A percentile compares a stretch with the other conserved stretches of the same genome.
Conservation (phyloP, 2,113 vertebrate genomes). For the Vulpes vulpes region DNA sequence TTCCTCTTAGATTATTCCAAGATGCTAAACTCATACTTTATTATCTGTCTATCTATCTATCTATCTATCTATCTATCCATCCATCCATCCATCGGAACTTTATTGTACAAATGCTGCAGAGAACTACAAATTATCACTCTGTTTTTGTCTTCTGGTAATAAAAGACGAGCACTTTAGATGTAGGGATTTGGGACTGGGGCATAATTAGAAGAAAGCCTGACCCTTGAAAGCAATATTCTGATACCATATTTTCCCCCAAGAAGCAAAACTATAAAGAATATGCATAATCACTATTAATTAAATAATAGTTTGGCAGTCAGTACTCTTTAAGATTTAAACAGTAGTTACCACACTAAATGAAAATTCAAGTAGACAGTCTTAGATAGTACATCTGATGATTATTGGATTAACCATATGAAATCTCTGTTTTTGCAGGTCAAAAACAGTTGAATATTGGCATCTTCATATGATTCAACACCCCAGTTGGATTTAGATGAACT, state of each 20-base stretch:
- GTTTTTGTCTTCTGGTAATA: not conserved
- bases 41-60: not conserved
- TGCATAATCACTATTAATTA: not conserved
- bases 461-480: not conserved
- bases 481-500: not conserved
- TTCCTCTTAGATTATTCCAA: slow-evolving; percentile 12
- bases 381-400: not conserved
- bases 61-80: not conserved
- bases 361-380: slow-evolving; percentile 47
- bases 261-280: slow-evolving; percentile 50
- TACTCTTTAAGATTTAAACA: slow-evolving; percentile 26
- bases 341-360: slow-evolving; percentile 8
- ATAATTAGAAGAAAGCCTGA: not conserved
- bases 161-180: not conserved
- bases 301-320: not conserved
- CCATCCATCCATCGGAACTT: not conserved
- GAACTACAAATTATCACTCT: not conserved
- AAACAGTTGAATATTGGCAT: not conserved
- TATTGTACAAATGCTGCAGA: not conserved
- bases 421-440: slow-evolving; percentile 8
- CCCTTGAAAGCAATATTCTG: not conserved
- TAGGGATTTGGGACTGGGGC: not conserved
- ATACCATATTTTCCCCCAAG: not conserved
- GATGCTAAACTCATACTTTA: not conserved
- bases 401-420: not conserved